A percentile compares a stretch with the other conserved stretches of the same genome.
Conservation (phyloP, 2,888 invertebrate species). For the Pachymerium ferrugineum region DNA sequence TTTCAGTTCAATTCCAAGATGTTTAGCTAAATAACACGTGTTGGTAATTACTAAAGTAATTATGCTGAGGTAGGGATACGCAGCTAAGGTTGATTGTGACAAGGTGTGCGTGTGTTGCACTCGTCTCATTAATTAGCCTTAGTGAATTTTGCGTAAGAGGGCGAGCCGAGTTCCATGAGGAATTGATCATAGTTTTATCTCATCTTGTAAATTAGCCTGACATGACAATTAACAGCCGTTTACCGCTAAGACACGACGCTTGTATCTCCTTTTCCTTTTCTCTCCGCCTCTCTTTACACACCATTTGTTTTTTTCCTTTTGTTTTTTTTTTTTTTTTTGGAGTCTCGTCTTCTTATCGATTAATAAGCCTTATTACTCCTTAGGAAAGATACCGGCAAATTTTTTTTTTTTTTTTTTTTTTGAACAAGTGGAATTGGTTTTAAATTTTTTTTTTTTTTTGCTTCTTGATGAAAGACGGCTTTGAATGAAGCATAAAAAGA, state of each 20-base stretch:
- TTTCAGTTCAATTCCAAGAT: no score
- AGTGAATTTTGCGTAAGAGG: constrained; percentile 3
- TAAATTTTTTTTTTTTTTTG: no score
- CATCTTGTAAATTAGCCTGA: constrained; percentile 12
- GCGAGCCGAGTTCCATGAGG: background rate
- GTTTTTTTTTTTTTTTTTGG: no score
- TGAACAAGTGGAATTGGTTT: no score
- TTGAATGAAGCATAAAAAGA: no score
- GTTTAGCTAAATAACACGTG: background rate
- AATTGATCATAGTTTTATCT: constrained; percentile 24
- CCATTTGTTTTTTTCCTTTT: no score
- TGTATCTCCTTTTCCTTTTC: background rate
- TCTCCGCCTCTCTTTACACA: no score
- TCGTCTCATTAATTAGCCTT: background rate
- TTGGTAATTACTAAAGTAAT: background rate
- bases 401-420: no score
- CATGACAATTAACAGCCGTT: constrained; percentile 17
- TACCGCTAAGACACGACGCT: background rate
- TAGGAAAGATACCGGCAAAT: no score
- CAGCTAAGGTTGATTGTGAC: background rate
- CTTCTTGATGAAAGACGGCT: no score
- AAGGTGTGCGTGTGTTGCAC: background rate
- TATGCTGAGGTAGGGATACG: background rate
- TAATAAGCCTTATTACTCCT: no score
- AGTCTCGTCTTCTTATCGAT: no score